A percentile compares a stretch with the other conserved stretches of the same genome.
Conservation (phyloP, 2,113 vertebrate species). For the Columbina picui region DNA sequence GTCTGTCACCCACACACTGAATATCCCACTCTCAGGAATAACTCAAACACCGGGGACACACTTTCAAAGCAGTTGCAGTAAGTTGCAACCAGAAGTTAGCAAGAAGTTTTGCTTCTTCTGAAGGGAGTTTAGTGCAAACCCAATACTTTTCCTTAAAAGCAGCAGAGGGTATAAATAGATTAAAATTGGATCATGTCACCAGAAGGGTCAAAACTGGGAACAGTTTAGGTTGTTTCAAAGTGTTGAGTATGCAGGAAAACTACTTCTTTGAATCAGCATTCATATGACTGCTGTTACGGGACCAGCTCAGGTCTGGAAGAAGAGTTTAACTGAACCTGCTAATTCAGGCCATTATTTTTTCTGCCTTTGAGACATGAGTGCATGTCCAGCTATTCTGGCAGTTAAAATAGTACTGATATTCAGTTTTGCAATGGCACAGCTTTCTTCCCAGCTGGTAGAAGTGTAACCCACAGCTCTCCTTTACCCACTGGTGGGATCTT, state of each 20-base stretch:
- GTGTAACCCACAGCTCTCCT: background rate
- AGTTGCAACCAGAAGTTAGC: background rate
- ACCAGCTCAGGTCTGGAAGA: background rate
- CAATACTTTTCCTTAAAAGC: background rate
- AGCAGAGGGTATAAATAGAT: background rate
- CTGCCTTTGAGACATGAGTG: background rate
- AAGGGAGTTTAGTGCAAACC: background rate
- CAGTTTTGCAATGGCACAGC: background rate
- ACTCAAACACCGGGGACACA: rapidly evolving
- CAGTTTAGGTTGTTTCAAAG: background rate
- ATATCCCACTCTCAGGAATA: background rate
- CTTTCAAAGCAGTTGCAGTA: background rate
- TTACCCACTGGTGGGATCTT: background rate
- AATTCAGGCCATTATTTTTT: background rate
- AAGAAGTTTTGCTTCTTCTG: background rate
- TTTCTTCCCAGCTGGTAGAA: background rate
- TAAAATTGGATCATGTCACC: background rate
- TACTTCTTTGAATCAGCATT: background rate
- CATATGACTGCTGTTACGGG: background rate
- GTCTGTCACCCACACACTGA: background rate
- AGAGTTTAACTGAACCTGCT: background rate
- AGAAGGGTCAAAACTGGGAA: background rate
- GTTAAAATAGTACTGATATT: background rate
- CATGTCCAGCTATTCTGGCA: background rate
- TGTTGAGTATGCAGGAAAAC: background rate